Evolutionary conservation across 1,140 invertebrate genomes (phyloP), one percentile per base, ranked within the genome.

Genomic region (Cydia strobilella): DNA sequence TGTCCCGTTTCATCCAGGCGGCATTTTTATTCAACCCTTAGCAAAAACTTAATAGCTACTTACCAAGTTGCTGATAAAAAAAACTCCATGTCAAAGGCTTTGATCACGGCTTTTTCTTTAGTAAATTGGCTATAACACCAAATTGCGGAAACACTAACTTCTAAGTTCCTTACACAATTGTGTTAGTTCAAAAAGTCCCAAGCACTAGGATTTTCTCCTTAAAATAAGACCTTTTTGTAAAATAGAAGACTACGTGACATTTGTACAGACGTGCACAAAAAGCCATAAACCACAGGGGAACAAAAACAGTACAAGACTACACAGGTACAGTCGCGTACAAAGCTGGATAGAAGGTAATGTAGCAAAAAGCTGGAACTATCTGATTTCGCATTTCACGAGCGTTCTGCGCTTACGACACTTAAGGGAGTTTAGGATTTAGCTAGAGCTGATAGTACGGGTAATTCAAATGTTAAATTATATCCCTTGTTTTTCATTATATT

Each of bases 301-400:
- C 72, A 35, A 76, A 69, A 74, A 66, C 54, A 59, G 54, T 59
- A 59, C 54, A 59, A 65, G 25, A 51, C 63, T 20, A 76, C 73
- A 74, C 35, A 69, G 31, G 65, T 69, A 69, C 25, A 69, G 65
- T 69, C 65, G 31, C 65, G 65, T 69, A 69, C 39, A 73, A 71
- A 48, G 75, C 20, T 27, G 9, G 45, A 81, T 78, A 79, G 79
- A 72, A 69, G 66, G 77, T 79, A 77, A 77, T 76, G 74, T 77
- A 74, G 77, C 79, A 83, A 83, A 84, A 84, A 84, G 81, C 78
- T 77, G 74, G 42, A 82, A 79, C 83, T 84, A 84, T 84, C 83
- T 82, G 81, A 84, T 84, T 82, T 84, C 79, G 79, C 81, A 83
- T 84, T 84, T 84, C 81, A 84, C 81, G 83, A 83, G 72, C 79